Percentiles rank a stretch among this genome's conserved stretches.
Evolutionary conservation across 2,888 invertebrate genomes (phyloP).

Genomic region (Cerastis rubricosa): DNA sequence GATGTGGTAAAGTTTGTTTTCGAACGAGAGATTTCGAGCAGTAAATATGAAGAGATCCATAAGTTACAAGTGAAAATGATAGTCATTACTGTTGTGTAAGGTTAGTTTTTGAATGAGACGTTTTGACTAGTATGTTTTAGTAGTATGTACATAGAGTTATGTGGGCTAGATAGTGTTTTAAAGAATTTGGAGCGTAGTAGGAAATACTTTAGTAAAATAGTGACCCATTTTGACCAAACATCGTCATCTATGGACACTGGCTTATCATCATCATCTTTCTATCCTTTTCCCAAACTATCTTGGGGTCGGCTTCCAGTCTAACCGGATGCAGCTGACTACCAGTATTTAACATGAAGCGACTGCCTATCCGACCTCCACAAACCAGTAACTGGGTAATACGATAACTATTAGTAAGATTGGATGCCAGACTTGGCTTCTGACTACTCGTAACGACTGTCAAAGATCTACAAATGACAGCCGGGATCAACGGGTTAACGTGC

Average conservation of each 20-base stretch:
- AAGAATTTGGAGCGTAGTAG: conserved; percentile 4
- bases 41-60: neutral
- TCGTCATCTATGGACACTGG: neutral
- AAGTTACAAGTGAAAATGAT: neutral
- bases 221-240: neutral
- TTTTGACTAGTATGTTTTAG: neutral
- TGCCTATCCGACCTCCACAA: too few relatives aligned
- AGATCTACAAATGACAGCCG: too few relatives aligned
- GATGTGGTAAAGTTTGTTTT: neutral
- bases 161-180: neutral
- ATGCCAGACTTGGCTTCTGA: too few relatives aligned
- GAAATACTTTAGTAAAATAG: neutral
- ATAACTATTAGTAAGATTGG: too few relatives aligned
- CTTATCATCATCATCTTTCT: too few relatives aligned
- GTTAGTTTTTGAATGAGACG: neutral
- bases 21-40: neutral
- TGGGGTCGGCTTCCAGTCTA: too few relatives aligned
- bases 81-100: neutral
- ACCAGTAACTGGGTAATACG: too few relatives aligned
- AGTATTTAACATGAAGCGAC: too few relatives aligned
- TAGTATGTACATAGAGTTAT: neutral
- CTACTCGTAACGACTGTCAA: too few relatives aligned
- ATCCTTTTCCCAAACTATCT: too few relatives aligned
- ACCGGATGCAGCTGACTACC: too few relatives aligned
- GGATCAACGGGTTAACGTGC: too few relatives aligned